Conservation (phyloP, 2,113 vertebrate species). For the Bujurquina vittata region DNA sequence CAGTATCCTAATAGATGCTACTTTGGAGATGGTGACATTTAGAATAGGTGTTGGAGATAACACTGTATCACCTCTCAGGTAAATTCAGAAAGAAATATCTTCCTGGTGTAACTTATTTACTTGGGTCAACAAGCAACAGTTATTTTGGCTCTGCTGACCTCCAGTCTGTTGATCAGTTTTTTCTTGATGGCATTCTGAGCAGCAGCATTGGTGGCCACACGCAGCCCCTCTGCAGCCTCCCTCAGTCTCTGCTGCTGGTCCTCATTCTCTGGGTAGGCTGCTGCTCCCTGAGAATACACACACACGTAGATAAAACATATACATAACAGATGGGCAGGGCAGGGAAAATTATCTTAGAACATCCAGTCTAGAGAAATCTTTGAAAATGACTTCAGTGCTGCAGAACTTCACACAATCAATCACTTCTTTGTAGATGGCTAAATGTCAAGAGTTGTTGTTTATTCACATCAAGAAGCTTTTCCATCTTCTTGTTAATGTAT, state of each 20-base stretch:
- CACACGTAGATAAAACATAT: neutral
- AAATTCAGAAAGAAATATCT: neutral
- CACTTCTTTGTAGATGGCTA: neutral
- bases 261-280: constrained; percentile 96
- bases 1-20: neutral
- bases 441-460: constrained; percentile 13
- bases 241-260: constrained; percentile 95
- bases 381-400: constrained; percentile 9
- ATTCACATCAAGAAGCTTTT: neutral
- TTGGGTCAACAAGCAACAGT: neutral
- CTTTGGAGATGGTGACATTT: constrained; percentile 5
- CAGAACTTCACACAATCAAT: neutral
- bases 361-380: neutral
- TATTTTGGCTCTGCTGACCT: constrained; percentile 79
- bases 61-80: neutral
- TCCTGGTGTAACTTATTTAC: neutral
- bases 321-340: neutral
- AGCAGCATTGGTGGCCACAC: constrained; percentile 96
- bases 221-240: constrained; percentile 94
- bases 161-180: constrained; percentile 94
- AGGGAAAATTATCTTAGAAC: neutral
- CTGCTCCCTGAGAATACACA: constrained; percentile 86
- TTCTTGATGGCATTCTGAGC: constrained; percentile 99
- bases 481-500: neutral
- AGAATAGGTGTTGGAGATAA: neutral